Conservation (phyloP, 2,888 invertebrate species). For the Phania funesta region DNA sequence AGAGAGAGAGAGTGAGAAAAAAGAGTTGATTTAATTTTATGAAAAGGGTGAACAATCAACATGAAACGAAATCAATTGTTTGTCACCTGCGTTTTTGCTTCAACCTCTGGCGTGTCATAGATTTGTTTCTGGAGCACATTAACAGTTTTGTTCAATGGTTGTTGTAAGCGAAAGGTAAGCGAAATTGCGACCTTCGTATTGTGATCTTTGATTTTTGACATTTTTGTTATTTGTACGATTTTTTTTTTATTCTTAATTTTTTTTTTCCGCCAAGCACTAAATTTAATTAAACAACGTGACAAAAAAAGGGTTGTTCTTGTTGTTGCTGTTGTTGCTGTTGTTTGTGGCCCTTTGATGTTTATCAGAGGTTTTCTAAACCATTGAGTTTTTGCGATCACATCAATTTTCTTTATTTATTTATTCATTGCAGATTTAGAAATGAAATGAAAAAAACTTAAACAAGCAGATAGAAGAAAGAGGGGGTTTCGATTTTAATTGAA, state of each 20-base stretch:
- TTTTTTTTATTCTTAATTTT: not conserved
- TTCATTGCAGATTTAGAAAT: slow-evolving; percentile 22
- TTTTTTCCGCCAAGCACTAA: slow-evolving; percentile 58
- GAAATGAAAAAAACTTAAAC: not conserved
- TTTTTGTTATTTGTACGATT: slow-evolving; percentile 59
- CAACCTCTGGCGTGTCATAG: slow-evolving; percentile 44
- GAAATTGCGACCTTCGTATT: slow-evolving; percentile 48
- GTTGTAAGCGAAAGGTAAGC: slow-evolving; percentile 6
- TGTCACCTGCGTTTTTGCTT: slow-evolving; percentile 55
- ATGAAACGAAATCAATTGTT: slow-evolving; percentile 43
- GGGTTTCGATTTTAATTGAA: slow-evolving; percentile 62
- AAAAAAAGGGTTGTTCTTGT: slow-evolving; percentile 65
- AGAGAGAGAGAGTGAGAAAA: too few relatives aligned
- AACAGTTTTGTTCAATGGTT: slow-evolving; percentile 48
- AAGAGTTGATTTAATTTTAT: slow-evolving; percentile 15
- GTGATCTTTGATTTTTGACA: slow-evolving; percentile 67
- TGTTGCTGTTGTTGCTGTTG: not conserved
- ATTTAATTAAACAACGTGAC: slow-evolving; percentile 72
- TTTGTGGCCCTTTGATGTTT: slow-evolving; percentile 60
- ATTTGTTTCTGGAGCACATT: slow-evolving; percentile 66
- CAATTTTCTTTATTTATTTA: slow-evolving; percentile 56
- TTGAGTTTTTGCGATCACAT: slow-evolving; percentile 66
- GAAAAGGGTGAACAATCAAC: slow-evolving; percentile 7
- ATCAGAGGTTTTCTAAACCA: slow-evolving; percentile 66
- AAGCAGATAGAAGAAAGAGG: not conserved